A percentile compares a stretch with the other conserved stretches of the same genome.
phyloP scores from a whole-genome alignment of 2,797 vertebrate genomes.

The Glyptemys insculpta region DNA sequence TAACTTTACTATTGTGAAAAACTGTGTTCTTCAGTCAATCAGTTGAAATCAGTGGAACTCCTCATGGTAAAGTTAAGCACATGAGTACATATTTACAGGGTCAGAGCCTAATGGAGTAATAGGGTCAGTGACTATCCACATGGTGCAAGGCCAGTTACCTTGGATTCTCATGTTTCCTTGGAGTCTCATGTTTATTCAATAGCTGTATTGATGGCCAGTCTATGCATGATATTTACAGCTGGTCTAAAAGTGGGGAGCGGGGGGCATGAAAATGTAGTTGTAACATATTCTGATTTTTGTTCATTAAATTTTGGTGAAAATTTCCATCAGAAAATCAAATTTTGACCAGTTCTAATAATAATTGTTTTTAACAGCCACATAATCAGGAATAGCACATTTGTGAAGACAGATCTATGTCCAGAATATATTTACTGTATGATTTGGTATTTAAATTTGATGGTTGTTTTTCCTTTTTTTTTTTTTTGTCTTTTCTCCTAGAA shows the following conservation, averaged over 20 bases:
- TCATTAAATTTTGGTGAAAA: background rate
- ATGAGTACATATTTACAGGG: background rate
- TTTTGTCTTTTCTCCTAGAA: background rate
- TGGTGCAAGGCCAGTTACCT: background rate
- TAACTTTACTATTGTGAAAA: background rate
- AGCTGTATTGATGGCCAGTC: fast-evolving
- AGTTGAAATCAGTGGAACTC: background rate
- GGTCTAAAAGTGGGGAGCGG: background rate
- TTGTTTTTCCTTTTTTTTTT: background rate
- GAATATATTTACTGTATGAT: background rate
- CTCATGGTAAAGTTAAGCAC: background rate
- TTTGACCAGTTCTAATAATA: background rate
- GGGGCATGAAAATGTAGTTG: background rate
- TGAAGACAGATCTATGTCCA: background rate
- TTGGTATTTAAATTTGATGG: background rate
- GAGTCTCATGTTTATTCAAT: background rate
- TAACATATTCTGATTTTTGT: background rate
- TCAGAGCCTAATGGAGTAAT: background rate
- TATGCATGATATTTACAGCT: background rate
- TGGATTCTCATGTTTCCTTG: background rate
- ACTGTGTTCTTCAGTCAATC: background rate
- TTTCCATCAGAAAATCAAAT: background rate
- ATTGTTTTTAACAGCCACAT: background rate
- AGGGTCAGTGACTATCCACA: fast-evolving
- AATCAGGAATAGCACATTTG: background rate